Base-by-base conservation (phyloP, 1,140 invertebrate genomes). In the Drosophila erecta region DNA sequence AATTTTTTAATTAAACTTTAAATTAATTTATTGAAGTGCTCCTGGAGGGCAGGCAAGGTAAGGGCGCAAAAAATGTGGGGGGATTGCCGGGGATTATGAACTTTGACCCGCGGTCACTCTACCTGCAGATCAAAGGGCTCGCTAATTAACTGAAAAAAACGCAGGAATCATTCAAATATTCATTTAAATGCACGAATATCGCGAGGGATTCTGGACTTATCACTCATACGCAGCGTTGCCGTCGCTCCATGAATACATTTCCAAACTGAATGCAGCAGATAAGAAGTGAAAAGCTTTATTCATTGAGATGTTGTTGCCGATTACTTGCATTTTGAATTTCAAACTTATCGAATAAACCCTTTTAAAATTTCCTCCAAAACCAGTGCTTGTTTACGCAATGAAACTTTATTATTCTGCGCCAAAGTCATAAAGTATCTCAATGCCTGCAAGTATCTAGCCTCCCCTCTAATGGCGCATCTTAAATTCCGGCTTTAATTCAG, bases 1-100 rank as follows among this genome's bases (percentile, higher is more conserved):
- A 86, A 87, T 86, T 86, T 87, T 86, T 87, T 86, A 87, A 86
- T 86, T 86, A 87, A 86, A 87, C 70, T 87, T 86, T 81, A 86
- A 86, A 87, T 86, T 87, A 86, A 87, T 86, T 86, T 87, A 86
- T 86, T 87, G 83, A 87, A 86, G 83, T 87, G 83, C 75, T 78
- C 30, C 27, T 35, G 40, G 54, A 24, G 44, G 41, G 27, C 46
- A 10, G 35, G n/a, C 40, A 27, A 51, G 11, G 47, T 1, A 22
- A 1, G n/a, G 24, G 8, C 4, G 4, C 11, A 30, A 33, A 11
- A 7, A 37, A 37, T 14, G 12, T 4, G 4, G 14, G 10, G 4
- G 15, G 10, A 33, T 50, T 17, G 47, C 11, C 47, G 11, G 10
- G 58, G 40, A 24, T n/a, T 22, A 44, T 71, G 65, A 81, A 79